A percentile compares a stretch with the other conserved stretches of the same genome.
Evolutionary conservation across 2,888 invertebrate genomes (phyloP).

Genomic region (Emmelina monodactyla): DNA sequence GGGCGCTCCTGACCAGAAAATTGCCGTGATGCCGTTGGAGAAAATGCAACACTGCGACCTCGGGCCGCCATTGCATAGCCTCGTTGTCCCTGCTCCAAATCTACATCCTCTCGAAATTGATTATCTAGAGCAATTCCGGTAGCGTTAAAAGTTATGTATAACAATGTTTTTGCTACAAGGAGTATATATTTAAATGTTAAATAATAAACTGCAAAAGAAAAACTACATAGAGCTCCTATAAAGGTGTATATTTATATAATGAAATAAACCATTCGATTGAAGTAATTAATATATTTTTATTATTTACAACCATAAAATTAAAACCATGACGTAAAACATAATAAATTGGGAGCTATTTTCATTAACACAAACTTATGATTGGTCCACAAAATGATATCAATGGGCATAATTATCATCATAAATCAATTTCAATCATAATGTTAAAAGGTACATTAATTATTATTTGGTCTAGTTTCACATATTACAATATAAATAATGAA

Average conservation of each 20-base stretch:
- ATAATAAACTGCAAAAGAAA: no score
- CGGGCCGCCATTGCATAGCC: constrained; percentile 92
- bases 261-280: neutral
- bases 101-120: constrained; percentile 93
- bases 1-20: constrained; percentile 84
- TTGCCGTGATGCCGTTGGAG: constrained; percentile 75
- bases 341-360: constrained; percentile 41
- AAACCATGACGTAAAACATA: constrained; percentile 55
- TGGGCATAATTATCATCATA: constrained; percentile 43
- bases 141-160: constrained; percentile 16
- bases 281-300: constrained; percentile 56
- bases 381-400: constrained; percentile 63
- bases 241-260: neutral
- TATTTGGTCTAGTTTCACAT: constrained; percentile 66
- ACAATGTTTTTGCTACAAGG: constrained; percentile 13
- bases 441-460: constrained; percentile 67
- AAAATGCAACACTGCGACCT: constrained; percentile 78
- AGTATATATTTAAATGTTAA: no score
- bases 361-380: constrained; percentile 55
- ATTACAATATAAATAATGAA: constrained; percentile 52
- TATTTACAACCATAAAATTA: constrained; percentile 58
- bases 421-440: constrained; percentile 48
- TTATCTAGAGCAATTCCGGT: constrained; percentile 77
- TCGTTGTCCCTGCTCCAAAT: constrained; percentile 83
- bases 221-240: no score